phyloP scores from a whole-genome alignment of 2,113 vertebrate species.

The Poecile atricapillus region DNA sequence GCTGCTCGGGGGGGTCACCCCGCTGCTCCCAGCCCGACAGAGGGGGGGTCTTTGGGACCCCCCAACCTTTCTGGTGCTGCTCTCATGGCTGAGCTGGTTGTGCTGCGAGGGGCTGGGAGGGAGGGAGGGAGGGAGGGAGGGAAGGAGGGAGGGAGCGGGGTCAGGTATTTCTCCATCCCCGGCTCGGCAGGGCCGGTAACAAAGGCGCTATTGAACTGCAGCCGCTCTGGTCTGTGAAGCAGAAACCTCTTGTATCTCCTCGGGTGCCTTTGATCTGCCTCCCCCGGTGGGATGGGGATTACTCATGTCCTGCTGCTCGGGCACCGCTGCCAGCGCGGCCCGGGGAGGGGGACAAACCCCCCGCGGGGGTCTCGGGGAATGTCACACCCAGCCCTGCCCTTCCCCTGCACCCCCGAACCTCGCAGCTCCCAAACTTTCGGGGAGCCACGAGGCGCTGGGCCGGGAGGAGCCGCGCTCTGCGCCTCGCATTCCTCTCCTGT shows the following conservation, averaged over 20 bases:
- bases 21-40: not conserved
- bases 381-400: not conserved
- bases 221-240: conserved; percentile 77
- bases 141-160: not conserved
- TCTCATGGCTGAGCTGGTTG: not conserved
- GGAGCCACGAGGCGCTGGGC: not conserved
- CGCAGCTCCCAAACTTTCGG: not conserved
- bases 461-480: conserved; percentile 33
- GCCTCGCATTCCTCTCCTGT: conserved; percentile 41
- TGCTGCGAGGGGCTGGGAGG: conserved; percentile 21
- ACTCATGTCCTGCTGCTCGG: conserved; percentile 72
- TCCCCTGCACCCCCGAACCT: not conserved
- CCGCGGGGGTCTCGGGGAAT: not conserved
- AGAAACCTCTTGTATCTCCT: conserved; percentile 87
- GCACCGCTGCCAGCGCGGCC: conserved; percentile 57
- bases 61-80: not conserved
- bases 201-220: conserved; percentile 90
- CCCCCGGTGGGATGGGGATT: conserved; percentile 70
- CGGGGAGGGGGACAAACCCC: not conserved
- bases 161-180: conserved; percentile 85
- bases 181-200: conserved; percentile 80
- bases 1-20: not conserved
- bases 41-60: not conserved
- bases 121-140: not conserved
- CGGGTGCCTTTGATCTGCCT: conserved; percentile 75